Base-by-base conservation (phyloP, 2,888 invertebrate genomes). In the Aporophyla lueneburgensis region DNA sequence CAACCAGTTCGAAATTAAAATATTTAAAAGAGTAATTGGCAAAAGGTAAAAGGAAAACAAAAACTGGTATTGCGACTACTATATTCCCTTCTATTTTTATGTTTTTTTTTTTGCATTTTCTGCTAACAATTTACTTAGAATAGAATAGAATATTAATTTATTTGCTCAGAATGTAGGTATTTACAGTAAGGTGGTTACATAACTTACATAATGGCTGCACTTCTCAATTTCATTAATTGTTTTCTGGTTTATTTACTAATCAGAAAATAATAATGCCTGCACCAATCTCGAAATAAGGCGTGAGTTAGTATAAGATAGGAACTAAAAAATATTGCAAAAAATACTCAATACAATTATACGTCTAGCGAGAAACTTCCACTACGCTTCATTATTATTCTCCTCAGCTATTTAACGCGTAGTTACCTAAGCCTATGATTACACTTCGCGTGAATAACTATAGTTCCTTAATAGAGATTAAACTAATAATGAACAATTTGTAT, bases 401-500 rank as follows among this genome's bases (percentile, higher is more conserved):
- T 5, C 58, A 71, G 59, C 16, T 24, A 71, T 54, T 78, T 62
- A 61, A 61, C 56, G 40, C 53, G 0, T 61, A 69, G 5, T 73
- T 51, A 80, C 43, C 58, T 58, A 53, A 61, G 7, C 33, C n/a
- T 24, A 27, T 53, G 12, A 49, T 84, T 53, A 66, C 14, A 62
- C 5, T 59, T 24, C 21, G 61, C 49, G 40, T 59, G 71, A 75
- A 74, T 78, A 80, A 27, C 58, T 62, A 58, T 70, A 73, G 71
- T 79, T 78, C 33, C 53, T 71, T 74, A 61, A 71, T 71, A 71
- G 21, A 72, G 61, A 83, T 77, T 80, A 68, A 68, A 71, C 46
- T 58, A 72, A 71, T 87, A 74, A 69, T 76, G 51, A 56, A 77
- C 66, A 76, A 83, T 86, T 86, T 86, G 79, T 87, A 80, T 76